Evolutionary conservation across 2,113 vertebrate genomes (phyloP).

Genomic region (Tupaia chinensis): DNA sequence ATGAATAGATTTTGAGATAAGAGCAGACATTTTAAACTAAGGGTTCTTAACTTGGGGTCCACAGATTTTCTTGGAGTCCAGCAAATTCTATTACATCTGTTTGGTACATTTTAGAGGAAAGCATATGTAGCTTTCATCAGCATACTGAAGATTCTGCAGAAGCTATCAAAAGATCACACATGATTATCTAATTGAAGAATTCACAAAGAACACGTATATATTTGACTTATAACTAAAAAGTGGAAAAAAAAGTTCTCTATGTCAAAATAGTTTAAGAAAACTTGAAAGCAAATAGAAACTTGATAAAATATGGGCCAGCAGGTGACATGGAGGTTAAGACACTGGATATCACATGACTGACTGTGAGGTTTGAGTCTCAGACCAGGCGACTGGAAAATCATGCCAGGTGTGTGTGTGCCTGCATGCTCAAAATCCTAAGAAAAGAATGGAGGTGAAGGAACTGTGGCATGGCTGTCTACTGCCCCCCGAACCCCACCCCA

Average conservation of each 20-base stretch:
- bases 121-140: neutral
- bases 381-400: too few species aligned
- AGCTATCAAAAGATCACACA: neutral
- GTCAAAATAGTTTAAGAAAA: conserved; percentile 23
- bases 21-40: neutral
- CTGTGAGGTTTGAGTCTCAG: too few species aligned
- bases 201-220: conserved; percentile 9
- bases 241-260: neutral
- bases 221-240: neutral
- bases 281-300: neutral
- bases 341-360: too few species aligned
- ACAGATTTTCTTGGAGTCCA: neutral
- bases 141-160: neutral
- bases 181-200: neutral
- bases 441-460: too few species aligned
- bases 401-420: too few species aligned
- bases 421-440: too few species aligned
- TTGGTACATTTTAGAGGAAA: neutral
- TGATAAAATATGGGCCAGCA: too few species aligned
- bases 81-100: neutral
- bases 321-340: too few species aligned
- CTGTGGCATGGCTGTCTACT: too few species aligned
- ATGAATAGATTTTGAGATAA: neutral
- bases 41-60: neutral
- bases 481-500: too few species aligned